These are phyloP conservation scores for Timema cristinae DNA, from an alignment of 2,888 invertebrate genomes.

Conservation along the genomic window DNA sequence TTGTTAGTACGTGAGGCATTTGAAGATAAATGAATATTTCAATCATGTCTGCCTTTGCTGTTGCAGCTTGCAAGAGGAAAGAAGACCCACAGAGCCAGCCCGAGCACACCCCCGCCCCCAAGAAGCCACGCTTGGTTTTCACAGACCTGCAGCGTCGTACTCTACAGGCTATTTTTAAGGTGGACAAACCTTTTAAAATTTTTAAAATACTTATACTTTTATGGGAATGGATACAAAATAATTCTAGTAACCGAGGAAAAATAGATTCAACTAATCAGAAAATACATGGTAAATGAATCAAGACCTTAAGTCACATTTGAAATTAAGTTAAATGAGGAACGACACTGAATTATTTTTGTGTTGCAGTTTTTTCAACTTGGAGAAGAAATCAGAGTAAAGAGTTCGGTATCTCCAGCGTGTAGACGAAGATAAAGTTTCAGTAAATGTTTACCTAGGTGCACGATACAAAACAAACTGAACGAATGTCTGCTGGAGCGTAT, in stretches of 20 bases:
- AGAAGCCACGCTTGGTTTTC: constrained; percentile 99
- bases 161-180: constrained; percentile 99
- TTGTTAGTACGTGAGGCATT: not conserved
- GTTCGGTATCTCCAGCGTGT: constrained; percentile 33
- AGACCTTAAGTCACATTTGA: too few relatives aligned
- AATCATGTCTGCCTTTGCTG: constrained; percentile 26
- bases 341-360: too few relatives aligned
- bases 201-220: too few relatives aligned
- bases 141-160: constrained; percentile 99
- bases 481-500: too few relatives aligned
- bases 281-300: too few relatives aligned
- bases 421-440: constrained; percentile 17
- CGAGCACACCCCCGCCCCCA: constrained; percentile 78
- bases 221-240: not conserved
- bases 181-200: constrained; percentile 41
- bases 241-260: too few relatives aligned
- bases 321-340: not conserved
- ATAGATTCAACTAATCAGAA: too few relatives aligned
- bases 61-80: constrained; percentile 91
- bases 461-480: too few relatives aligned
- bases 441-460: too few relatives aligned
- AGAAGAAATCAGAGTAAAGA: constrained; percentile 8
- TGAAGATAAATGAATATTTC: not conserved
- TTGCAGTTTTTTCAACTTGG: too few relatives aligned
- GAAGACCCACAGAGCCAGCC: constrained; percentile 76